These are phyloP conservation scores for Aleiodes sp. DNA, from an alignment of 1,140 invertebrate genomes.

Conservation along the genomic window DNA sequence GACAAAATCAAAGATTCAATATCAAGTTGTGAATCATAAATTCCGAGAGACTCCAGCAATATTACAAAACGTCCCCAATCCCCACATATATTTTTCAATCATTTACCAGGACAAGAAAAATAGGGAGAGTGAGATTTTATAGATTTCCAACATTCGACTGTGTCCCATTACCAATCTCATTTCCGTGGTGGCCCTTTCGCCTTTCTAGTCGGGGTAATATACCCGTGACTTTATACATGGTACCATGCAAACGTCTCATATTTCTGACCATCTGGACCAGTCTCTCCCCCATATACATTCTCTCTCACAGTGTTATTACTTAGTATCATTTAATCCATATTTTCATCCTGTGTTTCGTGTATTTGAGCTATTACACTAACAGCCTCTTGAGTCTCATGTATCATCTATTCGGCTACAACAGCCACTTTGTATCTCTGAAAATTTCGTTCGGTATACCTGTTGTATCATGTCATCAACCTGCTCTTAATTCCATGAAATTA, in stretches of 20 bases:
- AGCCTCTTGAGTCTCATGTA: too few species aligned
- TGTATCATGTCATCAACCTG: too few species aligned
- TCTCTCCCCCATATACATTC: constrained; percentile 20
- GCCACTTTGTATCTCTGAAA: neutral
- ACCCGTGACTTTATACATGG: constrained; percentile 35
- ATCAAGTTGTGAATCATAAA: neutral
- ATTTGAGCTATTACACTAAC: constrained; percentile 22
- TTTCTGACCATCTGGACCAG: constrained; percentile 51
- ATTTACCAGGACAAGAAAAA: neutral
- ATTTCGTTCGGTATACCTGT: too few species aligned
- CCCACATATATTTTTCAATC: neutral
- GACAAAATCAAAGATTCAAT: neutral
- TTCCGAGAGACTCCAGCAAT: neutral
- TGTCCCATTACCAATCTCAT: neutral
- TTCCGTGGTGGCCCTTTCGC: neutral
- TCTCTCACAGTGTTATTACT: constrained; percentile 47
- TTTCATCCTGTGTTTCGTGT: constrained; percentile 27
- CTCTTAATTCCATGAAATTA: too few species aligned
- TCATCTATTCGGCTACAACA: constrained; percentile 7
- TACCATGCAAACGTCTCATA: constrained; percentile 50
- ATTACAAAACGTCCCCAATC: neutral
- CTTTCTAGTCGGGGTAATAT: too few species aligned
- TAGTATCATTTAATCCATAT: constrained; percentile 48
- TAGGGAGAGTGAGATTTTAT: neutral
- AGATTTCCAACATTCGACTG: constrained; percentile 9